These are phyloP conservation scores for Cavia aperea DNA, from an alignment of 2,113 vertebrate species.

Conservation along the genomic window DNA sequence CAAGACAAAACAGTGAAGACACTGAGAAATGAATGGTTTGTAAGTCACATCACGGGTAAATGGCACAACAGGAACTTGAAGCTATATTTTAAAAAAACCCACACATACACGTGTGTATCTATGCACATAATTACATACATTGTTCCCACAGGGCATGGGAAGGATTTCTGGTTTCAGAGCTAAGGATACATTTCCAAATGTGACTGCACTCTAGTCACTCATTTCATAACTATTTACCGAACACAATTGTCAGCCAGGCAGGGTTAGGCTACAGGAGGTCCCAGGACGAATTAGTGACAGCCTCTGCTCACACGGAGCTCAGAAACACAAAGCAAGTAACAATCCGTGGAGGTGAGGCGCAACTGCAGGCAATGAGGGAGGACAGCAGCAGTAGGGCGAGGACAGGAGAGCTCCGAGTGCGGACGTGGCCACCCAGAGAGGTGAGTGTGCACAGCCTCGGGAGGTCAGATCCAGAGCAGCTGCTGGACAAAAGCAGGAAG, in stretches of 20 bases:
- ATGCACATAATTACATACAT: not conserved
- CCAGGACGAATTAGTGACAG: not conserved
- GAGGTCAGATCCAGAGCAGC: not conserved
- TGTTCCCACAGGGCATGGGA: not conserved
- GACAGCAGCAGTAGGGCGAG: not conserved
- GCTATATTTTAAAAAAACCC: not conserved
- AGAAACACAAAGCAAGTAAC: not conserved
- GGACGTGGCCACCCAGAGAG: not conserved
- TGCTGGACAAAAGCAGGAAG: not conserved
- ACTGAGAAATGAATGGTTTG: not conserved
- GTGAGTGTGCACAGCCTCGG: fast-evolving
- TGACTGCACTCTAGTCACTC: not conserved
- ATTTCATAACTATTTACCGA: not conserved
- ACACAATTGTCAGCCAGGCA: not conserved
- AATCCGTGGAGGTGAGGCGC: not conserved
- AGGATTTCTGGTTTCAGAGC: not conserved
- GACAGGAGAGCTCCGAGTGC: fast-evolving
- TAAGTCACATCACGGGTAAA: not conserved
- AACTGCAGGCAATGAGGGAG: not conserved
- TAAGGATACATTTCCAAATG: conserved; percentile 10
- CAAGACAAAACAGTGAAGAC: conserved; percentile 3
- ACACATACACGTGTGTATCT: not conserved
- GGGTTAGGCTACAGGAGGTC: not conserved
- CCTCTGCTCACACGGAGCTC: not conserved
- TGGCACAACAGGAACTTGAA: not conserved